Evolutionary conservation across 2,797 vertebrate genomes (phyloP).

Genomic region (Spinus olivaceus): DNA sequence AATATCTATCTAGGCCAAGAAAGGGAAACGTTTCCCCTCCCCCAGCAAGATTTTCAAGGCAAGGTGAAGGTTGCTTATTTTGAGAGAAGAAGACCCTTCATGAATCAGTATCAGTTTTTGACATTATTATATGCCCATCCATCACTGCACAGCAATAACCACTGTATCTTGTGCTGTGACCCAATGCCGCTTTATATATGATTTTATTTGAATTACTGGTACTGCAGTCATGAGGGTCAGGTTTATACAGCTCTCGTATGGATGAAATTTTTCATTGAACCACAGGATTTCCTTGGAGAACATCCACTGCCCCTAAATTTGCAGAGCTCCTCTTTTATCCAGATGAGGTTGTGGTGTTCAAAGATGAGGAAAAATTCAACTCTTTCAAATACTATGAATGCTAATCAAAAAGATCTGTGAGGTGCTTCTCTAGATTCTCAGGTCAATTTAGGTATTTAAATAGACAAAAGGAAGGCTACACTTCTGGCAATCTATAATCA

Average conservation of each 20-base stretch:
- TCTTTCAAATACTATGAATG: not conserved
- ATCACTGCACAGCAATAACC: not conserved
- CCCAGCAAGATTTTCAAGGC: not conserved
- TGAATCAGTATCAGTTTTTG: constrained; percentile 19
- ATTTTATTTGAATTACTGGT: constrained; percentile 1
- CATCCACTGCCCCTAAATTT: not conserved
- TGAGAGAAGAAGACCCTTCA: not conserved
- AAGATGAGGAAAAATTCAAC: not conserved
- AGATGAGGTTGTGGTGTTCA: not conserved
- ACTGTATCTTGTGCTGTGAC: not conserved
- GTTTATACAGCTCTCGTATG: not conserved
- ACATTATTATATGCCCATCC: not conserved
- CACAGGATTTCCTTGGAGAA: not conserved
- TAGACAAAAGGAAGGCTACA: not conserved
- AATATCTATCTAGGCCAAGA: not conserved
- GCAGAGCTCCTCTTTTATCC: not conserved
- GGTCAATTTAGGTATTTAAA: not conserved
- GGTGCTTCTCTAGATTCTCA: not conserved
- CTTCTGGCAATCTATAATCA: not conserved
- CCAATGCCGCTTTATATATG: not conserved
- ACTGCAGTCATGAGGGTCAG: not conserved
- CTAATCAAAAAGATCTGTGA: not conserved
- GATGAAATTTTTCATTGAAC: not conserved
- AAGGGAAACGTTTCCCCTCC: not conserved
- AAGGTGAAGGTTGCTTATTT: constrained; percentile 37